Evolutionary conservation across 2,797 vertebrate species (phyloP).

Genomic region (Spinus pinus): DNA sequence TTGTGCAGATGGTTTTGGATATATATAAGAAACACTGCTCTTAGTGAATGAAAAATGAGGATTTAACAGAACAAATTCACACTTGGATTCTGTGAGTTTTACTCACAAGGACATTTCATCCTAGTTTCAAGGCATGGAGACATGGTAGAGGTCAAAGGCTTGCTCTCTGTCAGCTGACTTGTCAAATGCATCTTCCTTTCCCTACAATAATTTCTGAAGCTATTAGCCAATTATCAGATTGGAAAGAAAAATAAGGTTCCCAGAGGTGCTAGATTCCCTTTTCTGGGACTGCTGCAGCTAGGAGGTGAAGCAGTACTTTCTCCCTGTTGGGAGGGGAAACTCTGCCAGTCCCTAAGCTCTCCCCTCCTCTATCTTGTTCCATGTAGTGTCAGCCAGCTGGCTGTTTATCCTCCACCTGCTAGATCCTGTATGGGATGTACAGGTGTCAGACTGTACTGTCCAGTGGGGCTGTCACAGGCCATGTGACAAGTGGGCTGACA

Average conservation of each 20-base stretch:
- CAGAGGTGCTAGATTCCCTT: background rate
- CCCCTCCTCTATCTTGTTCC: background rate
- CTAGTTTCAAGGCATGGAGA: background rate
- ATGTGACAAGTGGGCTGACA: background rate
- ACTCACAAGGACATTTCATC: background rate
- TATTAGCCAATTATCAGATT: background rate
- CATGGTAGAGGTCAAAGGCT: background rate
- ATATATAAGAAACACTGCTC: background rate
- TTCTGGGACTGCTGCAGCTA: background rate
- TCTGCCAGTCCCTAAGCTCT: background rate
- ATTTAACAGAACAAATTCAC: background rate
- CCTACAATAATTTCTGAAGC: background rate
- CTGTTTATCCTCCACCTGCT: rapidly evolving
- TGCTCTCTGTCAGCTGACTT: background rate
- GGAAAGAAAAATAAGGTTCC: background rate
- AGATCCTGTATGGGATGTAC: no score
- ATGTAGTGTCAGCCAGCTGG: background rate
- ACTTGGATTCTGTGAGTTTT: background rate
- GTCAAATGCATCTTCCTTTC: background rate
- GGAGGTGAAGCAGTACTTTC: background rate
- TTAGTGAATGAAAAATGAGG: background rate
- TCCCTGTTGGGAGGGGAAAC: rapidly evolving
- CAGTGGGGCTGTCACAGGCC: rapidly evolving
- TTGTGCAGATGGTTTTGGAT: background rate
- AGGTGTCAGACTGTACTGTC: background rate